A percentile compares a stretch with the other conserved stretches of the same genome.
phyloP scores from a whole-genome alignment of 2,888 invertebrate species.

The Andrena hattorfiana region DNA sequence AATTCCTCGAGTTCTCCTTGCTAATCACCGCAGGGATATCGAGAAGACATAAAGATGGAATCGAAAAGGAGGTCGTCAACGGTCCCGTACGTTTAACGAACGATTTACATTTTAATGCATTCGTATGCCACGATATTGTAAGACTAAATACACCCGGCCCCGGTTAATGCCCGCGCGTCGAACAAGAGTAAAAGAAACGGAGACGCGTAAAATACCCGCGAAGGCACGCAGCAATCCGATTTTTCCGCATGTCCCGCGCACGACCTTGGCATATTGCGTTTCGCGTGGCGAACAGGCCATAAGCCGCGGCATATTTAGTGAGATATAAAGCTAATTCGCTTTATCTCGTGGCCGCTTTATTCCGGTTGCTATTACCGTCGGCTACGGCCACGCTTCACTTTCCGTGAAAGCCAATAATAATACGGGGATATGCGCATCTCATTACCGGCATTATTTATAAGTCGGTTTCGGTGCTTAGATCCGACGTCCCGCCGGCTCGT shows the following conservation, averaged over 20 bases:
- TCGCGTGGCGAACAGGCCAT: neutral
- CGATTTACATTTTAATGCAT: conserved; percentile 20
- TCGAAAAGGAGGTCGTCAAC: conserved; percentile 10
- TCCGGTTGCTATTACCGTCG: conserved; percentile 1
- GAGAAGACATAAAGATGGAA: neutral
- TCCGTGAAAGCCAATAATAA: conserved; percentile 32
- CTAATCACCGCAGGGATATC: neutral
- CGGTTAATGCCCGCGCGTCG: neutral
- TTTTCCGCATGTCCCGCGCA: neutral
- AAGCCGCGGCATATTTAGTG: conserved; percentile 16
- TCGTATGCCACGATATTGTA: conserved; percentile 2
- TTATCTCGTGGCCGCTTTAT: conserved; percentile 17
- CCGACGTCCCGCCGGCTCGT: conserved; percentile 41
- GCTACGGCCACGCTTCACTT: conserved; percentile 4
- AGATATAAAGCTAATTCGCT: conserved; percentile 30
- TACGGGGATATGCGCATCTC: conserved; percentile 27
- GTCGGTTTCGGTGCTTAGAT: conserved; percentile 28
- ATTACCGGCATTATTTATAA: conserved; percentile 50
- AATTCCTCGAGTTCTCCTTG: neutral
- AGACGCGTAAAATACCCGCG: neutral
- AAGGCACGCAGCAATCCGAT: neutral
- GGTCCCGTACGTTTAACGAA: conserved; percentile 20
- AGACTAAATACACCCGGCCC: conserved; percentile 2
- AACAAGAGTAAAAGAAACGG: neutral
- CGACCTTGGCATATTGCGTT: neutral